Conservation (phyloP, 2,888 invertebrate genomes). For the Xylota sylvarum region DNA sequence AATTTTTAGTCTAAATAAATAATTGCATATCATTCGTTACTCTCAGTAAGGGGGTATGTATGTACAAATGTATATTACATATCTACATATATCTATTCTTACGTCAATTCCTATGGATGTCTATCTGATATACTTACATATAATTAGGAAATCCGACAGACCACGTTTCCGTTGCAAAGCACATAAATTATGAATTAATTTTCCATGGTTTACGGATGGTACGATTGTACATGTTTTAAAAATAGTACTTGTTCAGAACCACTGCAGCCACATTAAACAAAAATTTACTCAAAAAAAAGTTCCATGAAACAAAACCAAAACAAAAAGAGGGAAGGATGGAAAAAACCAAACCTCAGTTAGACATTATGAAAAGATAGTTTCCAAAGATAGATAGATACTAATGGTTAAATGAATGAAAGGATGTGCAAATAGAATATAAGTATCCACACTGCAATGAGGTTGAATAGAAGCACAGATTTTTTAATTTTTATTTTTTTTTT, state of each 20-base stretch:
- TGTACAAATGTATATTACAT: no score
- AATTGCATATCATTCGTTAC: constrained; percentile 1
- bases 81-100: constrained; percentile 4
- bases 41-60: neutral
- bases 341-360: neutral
- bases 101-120: constrained; percentile 38
- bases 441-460: constrained; percentile 1
- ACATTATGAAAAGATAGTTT: constrained; percentile 12
- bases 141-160: constrained; percentile 17
- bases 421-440: neutral
- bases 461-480: neutral
- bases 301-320: neutral
- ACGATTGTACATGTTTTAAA: neutral
- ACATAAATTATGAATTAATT: constrained; percentile 15
- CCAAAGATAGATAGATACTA: neutral
- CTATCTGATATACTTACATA: neutral
- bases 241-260: neutral
- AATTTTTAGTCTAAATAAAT: constrained; percentile 34
- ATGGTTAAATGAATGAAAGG: neutral
- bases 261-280: constrained; percentile 1
- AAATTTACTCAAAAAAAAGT: neutral
- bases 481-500: neutral
- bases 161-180: neutral
- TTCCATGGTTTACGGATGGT: neutral
- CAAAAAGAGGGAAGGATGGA: neutral